These are phyloP conservation scores for Laupala kohalensis DNA, from an alignment of 1,140 invertebrate species.

Conservation along the genomic window DNA sequence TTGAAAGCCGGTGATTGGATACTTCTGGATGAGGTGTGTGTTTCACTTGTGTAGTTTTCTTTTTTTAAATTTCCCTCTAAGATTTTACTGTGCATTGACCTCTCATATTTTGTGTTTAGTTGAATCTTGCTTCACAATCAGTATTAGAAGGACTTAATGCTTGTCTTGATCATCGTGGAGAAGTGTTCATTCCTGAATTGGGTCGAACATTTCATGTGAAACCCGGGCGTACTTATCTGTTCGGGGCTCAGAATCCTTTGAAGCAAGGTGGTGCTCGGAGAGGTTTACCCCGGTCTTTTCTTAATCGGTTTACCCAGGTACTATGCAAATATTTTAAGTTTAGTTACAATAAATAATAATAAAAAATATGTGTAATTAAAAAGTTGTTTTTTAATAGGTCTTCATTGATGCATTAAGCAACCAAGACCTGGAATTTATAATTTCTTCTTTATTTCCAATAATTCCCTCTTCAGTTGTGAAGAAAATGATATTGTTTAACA, in stretches of 20 bases:
- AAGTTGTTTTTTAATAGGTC: conserved; percentile 43
- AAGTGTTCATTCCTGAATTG: conserved; percentile 92
- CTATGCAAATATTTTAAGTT: background rate
- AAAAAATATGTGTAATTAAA: too few relatives aligned
- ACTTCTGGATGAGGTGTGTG: conserved; percentile 79
- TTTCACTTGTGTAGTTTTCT: background rate
- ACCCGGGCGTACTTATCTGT: conserved; percentile 60
- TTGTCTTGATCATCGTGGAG: conserved; percentile 93
- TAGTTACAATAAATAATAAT: too few relatives aligned
- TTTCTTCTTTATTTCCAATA: conserved; percentile 29
- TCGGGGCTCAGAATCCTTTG: conserved; percentile 97
- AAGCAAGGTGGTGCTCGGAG: conserved; percentile 88
- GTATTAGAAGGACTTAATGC: conserved; percentile 97
- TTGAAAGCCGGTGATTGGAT: conserved; percentile 91
- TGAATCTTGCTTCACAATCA: conserved; percentile 96
- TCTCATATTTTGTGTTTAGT: conserved; percentile 25
- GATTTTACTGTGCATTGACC: background rate
- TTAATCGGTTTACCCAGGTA: conserved; percentile 95
- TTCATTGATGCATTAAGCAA: conserved; percentile 69
- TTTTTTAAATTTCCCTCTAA: background rate
- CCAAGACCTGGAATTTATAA: conserved; percentile 57
- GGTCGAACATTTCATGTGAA: conserved; percentile 72
- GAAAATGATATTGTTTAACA: conserved; percentile 73
- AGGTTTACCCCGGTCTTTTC: conserved; percentile 90
- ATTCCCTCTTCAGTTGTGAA: conserved; percentile 36